Conservation (phyloP, 2,888 invertebrate genomes). For the Entomobrya proxima region DNA sequence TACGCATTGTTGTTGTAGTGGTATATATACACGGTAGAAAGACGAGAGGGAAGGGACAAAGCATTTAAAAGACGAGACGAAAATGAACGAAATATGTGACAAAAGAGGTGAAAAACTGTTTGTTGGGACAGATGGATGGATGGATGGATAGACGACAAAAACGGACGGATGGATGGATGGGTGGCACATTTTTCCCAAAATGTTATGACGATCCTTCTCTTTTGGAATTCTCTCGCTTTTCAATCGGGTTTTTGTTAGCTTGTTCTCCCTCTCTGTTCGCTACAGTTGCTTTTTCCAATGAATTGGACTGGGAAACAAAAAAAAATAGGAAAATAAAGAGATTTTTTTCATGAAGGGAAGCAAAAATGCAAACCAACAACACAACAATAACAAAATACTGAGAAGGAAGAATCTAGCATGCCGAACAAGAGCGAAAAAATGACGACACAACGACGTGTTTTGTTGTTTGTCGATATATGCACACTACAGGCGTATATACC, state of each 20-base stretch:
- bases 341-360: constrained; percentile 43
- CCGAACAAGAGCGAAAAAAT: constrained; percentile 2
- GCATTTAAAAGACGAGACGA: not conserved
- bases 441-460: constrained; percentile 37
- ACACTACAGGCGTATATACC: not conserved
- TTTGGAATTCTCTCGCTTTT: constrained; percentile 45
- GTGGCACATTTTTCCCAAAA: constrained; percentile 66
- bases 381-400: not conserved
- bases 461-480: not conserved
- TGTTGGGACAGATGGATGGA: constrained; percentile 63
- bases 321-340: constrained; percentile 30
- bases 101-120: constrained; percentile 58
- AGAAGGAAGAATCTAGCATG: constrained; percentile 10
- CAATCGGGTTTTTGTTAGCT: constrained; percentile 3
- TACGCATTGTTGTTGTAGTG: not conserved
- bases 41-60: constrained; percentile 3
- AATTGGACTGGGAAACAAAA: constrained; percentile 46
- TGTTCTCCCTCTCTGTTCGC: not conserved
- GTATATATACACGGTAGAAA: not conserved
- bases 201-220: constrained; percentile 61
- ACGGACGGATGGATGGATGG: constrained; percentile 58
- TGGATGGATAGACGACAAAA: constrained; percentile 59
- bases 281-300: constrained; percentile 64
- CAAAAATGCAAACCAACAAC: constrained; percentile 15
- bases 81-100: constrained; percentile 38